Evolutionary conservation across 2,113 vertebrate genomes (phyloP).

Genomic region (Oncorhynchus clarkii): DNA sequence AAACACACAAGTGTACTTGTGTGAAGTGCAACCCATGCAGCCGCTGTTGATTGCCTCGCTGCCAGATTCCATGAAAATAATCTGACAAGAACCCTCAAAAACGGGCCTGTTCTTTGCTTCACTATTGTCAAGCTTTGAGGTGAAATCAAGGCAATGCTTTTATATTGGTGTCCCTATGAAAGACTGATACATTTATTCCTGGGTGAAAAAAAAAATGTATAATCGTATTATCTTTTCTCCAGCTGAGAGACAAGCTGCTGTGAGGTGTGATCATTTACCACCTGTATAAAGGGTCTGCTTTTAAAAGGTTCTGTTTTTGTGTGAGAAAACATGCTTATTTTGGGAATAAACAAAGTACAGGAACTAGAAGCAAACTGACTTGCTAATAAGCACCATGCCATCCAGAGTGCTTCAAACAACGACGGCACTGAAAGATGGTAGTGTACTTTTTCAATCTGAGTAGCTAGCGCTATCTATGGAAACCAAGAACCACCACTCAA

Average conservation of each 20-base stretch:
- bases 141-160: background rate
- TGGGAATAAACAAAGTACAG: background rate
- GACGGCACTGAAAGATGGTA: background rate
- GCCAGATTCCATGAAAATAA: background rate
- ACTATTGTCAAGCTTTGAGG: background rate
- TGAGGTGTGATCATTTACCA: constrained; percentile 32
- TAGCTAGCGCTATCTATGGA: background rate
- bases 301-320: background rate
- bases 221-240: constrained; percentile 33
- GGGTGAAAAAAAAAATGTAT: too few relatives aligned
- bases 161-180: background rate
- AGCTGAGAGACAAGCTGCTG: constrained; percentile 30
- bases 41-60: background rate
- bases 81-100: background rate
- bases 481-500: background rate
- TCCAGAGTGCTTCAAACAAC: background rate
- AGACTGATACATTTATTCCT: too few relatives aligned
- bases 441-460: background rate
- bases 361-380: background rate
- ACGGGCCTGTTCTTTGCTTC: constrained; percentile 21
- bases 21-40: background rate
- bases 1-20: constrained; percentile 1
- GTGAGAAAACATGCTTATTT: background rate
- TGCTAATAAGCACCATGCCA: constrained; percentile 1
- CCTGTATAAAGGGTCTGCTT: constrained; percentile 6